phyloP scores from a whole-genome alignment of 2,797 vertebrate genomes.

The Lutjanus argentimaculatus region DNA sequence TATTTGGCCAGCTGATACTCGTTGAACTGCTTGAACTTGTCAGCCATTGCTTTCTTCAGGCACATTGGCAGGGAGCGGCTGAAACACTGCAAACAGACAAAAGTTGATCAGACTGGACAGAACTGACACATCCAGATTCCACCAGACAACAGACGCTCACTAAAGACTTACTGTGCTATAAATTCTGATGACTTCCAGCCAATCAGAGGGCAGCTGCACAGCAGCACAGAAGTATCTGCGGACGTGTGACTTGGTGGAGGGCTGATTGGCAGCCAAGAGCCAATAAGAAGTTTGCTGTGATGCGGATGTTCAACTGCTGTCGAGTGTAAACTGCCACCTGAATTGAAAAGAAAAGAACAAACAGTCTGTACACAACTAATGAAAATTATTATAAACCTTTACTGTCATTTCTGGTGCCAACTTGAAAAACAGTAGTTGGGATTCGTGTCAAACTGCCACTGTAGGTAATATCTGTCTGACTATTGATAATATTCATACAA shows the following conservation, averaged over 20 bases:
- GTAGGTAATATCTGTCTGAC: no score
- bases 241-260: constrained; percentile 85
- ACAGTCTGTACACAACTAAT: neutral
- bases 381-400: neutral
- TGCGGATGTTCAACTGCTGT: constrained; percentile 91
- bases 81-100: constrained; percentile 83
- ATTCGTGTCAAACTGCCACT: no score
- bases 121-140: neutral
- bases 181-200: constrained; percentile 90
- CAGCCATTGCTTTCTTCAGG: constrained; percentile 88
- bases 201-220: constrained; percentile 92
- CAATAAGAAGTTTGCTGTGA: constrained; percentile 90
- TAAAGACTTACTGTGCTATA: constrained; percentile 80
- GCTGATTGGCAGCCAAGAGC: constrained; percentile 88
- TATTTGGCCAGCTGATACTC: constrained; percentile 95
- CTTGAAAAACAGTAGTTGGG: no score
- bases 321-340: constrained; percentile 92
- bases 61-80: constrained; percentile 86
- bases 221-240: constrained; percentile 90
- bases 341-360: constrained; percentile 7
- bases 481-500: no score
- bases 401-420: neutral
- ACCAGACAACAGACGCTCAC: neutral
- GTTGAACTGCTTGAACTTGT: constrained; percentile 92
- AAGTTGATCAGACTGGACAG: neutral